Evolutionary conservation across 2,888 invertebrate genomes (phyloP), one percentile per base, ranked within the genome.

Genomic region (Polydesmus complanatus): DNA sequence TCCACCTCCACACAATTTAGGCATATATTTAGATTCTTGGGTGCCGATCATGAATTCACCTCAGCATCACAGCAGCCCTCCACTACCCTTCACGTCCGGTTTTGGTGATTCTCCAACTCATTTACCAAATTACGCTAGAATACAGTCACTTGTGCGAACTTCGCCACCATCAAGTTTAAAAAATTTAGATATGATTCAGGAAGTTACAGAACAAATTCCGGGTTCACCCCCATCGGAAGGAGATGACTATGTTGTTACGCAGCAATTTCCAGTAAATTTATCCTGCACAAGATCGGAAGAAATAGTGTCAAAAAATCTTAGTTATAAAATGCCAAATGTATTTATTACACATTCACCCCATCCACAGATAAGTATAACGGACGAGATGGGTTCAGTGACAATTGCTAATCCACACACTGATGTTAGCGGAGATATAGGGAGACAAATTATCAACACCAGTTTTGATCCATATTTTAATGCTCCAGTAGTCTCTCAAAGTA

Each of bases 331-430:
- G 14, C 62, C 56, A 54, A 61, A 52, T 62, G 60, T 52, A 61
- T 57, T 27, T 37, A 26, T 27, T n/a, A 25, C 27, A 2, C 48
- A 53, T 54, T 37, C 62, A 5, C 58, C 70, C 61, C 65, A 86
- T 71, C 92, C 94, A 0, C 91, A 91, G 73, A 94, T 94, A 63
- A 92, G 90, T 67, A 80, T 94, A 11, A 94, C 94, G 0, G 93
- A 94, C 72, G 91, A 92, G 58, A 79, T 88, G 59, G 93, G 93
- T 60, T 74, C 73, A 65, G 73, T 75, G 63, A 73, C 62, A 18
- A 64, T 63, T 70, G 18, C 68, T 69, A 56, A 59, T 49, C 64
- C 65, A 21, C 63, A 63, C 3, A 55, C 56, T 2, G 27, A 56
- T 14, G 58, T 56, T 23, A 56, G 27, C 2, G 51, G 27, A 21